Evolutionary conservation across 2,113 vertebrate genomes (phyloP).

Genomic region (Actinemys pallida): DNA sequence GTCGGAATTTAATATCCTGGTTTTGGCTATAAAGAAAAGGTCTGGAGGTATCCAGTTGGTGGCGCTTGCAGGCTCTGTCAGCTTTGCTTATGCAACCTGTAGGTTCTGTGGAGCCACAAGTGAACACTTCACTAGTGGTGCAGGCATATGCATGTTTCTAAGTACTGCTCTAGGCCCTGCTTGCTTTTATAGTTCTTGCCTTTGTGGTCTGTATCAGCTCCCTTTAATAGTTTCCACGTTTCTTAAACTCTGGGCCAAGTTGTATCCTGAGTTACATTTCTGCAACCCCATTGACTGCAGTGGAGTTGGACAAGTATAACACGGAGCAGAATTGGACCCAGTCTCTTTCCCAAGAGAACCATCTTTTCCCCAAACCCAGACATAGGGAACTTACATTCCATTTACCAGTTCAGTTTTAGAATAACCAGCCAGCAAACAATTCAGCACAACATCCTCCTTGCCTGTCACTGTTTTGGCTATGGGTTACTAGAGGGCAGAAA

Average conservation of each 20-base stretch:
- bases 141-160: neutral
- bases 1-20: neutral
- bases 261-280: neutral
- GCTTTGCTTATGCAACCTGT: neutral
- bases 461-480: neutral
- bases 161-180: rapidly evolving
- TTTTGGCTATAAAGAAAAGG: neutral
- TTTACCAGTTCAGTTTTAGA: neutral
- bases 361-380: neutral
- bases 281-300: neutral
- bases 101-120: neutral
- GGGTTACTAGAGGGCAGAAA: conserved; percentile 7
- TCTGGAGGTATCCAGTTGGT: neutral
- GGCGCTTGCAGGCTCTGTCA: neutral
- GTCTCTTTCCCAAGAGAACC: neutral
- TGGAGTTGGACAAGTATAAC: neutral
- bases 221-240: neutral
- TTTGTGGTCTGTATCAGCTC: neutral
- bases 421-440: neutral
- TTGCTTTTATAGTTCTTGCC: neutral
- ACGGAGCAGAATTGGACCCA: neutral
- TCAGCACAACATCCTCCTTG: neutral
- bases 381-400: neutral
- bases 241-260: neutral
- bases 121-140: neutral